phyloP scores from a whole-genome alignment of 1,140 invertebrate genomes.

The Drosophila mayri region DNA sequence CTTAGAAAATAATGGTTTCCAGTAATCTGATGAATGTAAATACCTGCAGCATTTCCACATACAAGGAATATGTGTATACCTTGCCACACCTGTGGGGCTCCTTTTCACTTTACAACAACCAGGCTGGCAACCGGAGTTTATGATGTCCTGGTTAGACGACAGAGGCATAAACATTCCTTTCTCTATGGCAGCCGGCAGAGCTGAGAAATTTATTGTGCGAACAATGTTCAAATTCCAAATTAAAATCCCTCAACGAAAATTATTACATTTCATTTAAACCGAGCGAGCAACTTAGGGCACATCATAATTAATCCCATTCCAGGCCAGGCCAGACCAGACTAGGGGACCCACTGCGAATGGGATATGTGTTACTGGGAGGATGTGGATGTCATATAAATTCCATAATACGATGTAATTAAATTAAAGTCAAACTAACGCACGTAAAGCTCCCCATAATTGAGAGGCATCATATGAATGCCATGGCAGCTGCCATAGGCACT shows the following conservation, averaged over 20 bases:
- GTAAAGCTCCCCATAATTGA: conserved; percentile 78
- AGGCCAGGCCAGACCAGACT: conserved; percentile 6
- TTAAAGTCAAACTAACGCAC: conserved; percentile 76
- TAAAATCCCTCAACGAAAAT: conserved; percentile 83
- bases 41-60: neutral
- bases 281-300: conserved; percentile 68
- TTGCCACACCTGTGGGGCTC: neutral
- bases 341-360: conserved; percentile 9
- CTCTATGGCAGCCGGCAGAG: conserved; percentile 12
- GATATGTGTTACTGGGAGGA: conserved; percentile 17
- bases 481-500: conserved; percentile 23
- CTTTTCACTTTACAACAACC: too few relatives aligned
- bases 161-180: conserved; percentile 32
- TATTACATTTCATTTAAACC: conserved; percentile 84
- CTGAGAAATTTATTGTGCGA: conserved; percentile 67
- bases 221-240: conserved; percentile 79
- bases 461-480: conserved; percentile 50
- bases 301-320: conserved; percentile 84
- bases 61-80: neutral
- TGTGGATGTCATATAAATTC: conserved; percentile 82
- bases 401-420: conserved; percentile 85
- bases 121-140: conserved; percentile 25
- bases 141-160: conserved; percentile 43
- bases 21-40: conserved; percentile 1
- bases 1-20: neutral